Conservation (phyloP, 2,797 vertebrate genomes). For the Brachyalestes nurse region DNA sequence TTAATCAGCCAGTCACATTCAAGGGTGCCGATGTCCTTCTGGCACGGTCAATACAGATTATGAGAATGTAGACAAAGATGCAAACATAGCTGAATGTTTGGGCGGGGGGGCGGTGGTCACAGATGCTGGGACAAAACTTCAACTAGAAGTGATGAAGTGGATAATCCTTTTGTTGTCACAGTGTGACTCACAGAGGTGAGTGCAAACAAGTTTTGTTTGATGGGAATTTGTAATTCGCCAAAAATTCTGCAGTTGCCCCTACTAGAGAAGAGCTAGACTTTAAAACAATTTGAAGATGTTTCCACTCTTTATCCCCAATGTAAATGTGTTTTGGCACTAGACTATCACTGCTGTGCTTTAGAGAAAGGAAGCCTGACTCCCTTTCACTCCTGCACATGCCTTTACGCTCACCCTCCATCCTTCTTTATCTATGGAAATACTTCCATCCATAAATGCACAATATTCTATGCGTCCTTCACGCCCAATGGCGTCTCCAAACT, state of each 20-base stretch:
- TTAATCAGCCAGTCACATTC: slow-evolving; percentile 2
- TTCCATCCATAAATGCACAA: neutral
- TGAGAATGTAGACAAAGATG: neutral
- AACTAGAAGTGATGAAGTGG: too few relatives aligned
- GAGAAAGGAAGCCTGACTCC: slow-evolving; percentile 7
- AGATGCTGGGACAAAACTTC: neutral
- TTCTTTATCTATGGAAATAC: slow-evolving; percentile 17
- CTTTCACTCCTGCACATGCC: neutral
- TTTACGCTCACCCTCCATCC: neutral
- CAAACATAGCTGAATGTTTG: neutral
- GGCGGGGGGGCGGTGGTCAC: too few relatives aligned
- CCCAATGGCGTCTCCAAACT: neutral
- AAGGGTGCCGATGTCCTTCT: slow-evolving; percentile 3
- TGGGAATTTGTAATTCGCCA: neutral
- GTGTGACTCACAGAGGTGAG: too few relatives aligned
- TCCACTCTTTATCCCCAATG: too few relatives aligned
- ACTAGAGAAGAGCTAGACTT: too few relatives aligned
- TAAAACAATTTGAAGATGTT: too few relatives aligned
- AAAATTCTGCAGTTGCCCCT: too few relatives aligned
- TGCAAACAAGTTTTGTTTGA: neutral
- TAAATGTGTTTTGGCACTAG: neutral
- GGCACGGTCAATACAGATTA: neutral
- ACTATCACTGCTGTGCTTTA: neutral
- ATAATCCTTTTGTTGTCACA: too few relatives aligned
- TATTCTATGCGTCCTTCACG: slow-evolving; percentile 22